Conservation (phyloP, 2,113 vertebrate species). For the Oncorhynchus masou region DNA sequence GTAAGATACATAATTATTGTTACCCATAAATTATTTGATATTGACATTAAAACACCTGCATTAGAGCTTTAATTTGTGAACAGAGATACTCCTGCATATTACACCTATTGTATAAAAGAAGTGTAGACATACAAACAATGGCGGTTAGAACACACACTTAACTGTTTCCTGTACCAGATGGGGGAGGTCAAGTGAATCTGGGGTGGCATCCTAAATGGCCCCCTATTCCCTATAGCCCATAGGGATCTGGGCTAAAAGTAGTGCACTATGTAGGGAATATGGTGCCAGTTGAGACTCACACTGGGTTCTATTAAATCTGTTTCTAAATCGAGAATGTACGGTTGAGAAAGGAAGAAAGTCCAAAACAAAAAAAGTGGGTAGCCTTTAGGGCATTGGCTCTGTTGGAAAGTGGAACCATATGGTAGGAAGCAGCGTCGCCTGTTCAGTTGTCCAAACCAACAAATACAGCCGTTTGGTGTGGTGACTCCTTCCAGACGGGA, state of each 20-base stretch:
- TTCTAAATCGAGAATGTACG: constrained; percentile 8
- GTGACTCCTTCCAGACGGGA: constrained; percentile 44
- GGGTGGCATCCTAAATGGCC: too few species aligned
- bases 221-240: too few species aligned
- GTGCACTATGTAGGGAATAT: background rate
- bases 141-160: background rate
- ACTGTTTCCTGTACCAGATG: background rate
- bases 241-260: too few species aligned
- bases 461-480: constrained; percentile 37
- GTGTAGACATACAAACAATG: constrained; percentile 1
- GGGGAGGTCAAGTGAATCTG: too few species aligned
- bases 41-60: too few species aligned
- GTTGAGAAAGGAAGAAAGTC: constrained; percentile 12
- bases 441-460: constrained; percentile 44
- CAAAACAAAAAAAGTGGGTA: constrained; percentile 37
- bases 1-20: too few species aligned
- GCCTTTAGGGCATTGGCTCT: constrained; percentile 41
- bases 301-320: constrained; percentile 9
- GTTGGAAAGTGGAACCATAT: constrained; percentile 61
- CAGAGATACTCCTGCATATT: constrained; percentile 3
- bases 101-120: constrained; percentile 21
- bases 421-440: constrained; percentile 40
- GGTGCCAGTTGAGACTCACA: background rate
- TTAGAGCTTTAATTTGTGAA: too few species aligned
- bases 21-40: too few species aligned